Percentiles rank a stretch among this genome's conserved stretches.
Conservation (phyloP, 2,888 invertebrate species). For the Mythimna impura region DNA sequence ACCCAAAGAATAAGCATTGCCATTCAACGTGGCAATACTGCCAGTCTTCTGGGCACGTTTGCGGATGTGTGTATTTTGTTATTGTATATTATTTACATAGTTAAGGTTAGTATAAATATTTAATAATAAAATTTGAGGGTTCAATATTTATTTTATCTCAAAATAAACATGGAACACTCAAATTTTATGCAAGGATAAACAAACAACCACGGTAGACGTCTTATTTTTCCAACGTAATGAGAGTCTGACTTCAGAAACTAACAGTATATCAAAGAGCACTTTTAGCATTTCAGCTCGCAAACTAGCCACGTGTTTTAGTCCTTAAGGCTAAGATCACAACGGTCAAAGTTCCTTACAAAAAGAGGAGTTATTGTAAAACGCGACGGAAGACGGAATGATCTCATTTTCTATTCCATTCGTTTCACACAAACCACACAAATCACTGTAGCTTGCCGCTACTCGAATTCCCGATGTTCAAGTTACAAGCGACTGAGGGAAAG, state of each 20-base stretch:
- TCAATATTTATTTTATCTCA: not conserved
- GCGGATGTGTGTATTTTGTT: too few relatives aligned
- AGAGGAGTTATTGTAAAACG: constrained; percentile 66
- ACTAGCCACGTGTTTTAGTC: constrained; percentile 14
- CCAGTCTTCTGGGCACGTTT: too few relatives aligned
- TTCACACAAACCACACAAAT: constrained; percentile 81
- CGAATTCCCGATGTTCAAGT: constrained; percentile 50
- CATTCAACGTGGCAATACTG: too few relatives aligned
- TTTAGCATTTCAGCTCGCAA: constrained; percentile 18
- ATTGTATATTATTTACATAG: too few relatives aligned
- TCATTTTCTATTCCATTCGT: constrained; percentile 85
- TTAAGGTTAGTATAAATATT: too few relatives aligned
- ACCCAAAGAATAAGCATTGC: too few relatives aligned
- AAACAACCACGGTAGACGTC: not conserved
- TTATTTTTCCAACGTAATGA: constrained; percentile 44
- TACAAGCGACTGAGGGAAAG: constrained; percentile 27
- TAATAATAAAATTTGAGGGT: too few relatives aligned
- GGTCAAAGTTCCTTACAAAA: constrained; percentile 50
- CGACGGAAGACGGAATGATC: constrained; percentile 76
- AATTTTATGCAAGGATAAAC: not conserved
- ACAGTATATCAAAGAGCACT: constrained; percentile 45
- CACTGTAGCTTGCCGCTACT: constrained; percentile 71
- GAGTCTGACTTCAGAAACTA: constrained; percentile 34
- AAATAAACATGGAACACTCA: too few relatives aligned
- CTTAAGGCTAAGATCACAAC: constrained; percentile 36